Evolutionary conservation across 2,113 vertebrate genomes (phyloP), one percentile per base, ranked within the genome.

Genomic region (Oreocharis arfaki): DNA sequence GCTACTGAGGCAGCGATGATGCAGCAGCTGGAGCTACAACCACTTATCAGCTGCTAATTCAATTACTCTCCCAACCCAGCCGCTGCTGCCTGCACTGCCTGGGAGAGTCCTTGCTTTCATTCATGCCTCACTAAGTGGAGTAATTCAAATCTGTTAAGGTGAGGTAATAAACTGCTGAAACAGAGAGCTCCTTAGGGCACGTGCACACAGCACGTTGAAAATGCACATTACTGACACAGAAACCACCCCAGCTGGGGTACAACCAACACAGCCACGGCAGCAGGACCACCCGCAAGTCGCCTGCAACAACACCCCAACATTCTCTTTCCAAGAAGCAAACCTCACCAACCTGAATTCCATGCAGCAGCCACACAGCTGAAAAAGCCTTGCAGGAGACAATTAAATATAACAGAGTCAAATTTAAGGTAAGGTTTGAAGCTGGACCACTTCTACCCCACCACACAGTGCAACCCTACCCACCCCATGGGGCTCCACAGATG

Each of bases 101-200:
- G 64, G 69, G 94, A 95, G 80, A 75, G 37, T 92, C 91, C 76
- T 67, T 12, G 2, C 68, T 77, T 88, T 77, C 90, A 77, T 84
- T 86, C 86, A 78, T 87, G 68, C 73, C 80, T 95, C 83, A 68
- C 93, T 90, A 87, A 93, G 50, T n/a, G 42, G 47, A 93, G 84
- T 90, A 95, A 95, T 95, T 88, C 76, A 59, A 52, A 83, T 78
- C 79, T 78, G 86, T 89, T 93, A 92, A 84, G 80, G 93, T 63
- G 73, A 87, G 60, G 84, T 90, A 95, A 95, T 92, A 80, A 96
- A 95, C 89, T 93, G 68, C 80, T 87, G 91, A 63, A 96, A 77
- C 23, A 56, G 50, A 67, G 32, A 74, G 76, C 59, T 95, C 90
- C 79, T 84, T 10, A 26, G 93, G 68, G 80, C 78, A 68, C 0